Conservation (phyloP, 2,113 vertebrate genomes). For the Engystomops pustulosus region DNA sequence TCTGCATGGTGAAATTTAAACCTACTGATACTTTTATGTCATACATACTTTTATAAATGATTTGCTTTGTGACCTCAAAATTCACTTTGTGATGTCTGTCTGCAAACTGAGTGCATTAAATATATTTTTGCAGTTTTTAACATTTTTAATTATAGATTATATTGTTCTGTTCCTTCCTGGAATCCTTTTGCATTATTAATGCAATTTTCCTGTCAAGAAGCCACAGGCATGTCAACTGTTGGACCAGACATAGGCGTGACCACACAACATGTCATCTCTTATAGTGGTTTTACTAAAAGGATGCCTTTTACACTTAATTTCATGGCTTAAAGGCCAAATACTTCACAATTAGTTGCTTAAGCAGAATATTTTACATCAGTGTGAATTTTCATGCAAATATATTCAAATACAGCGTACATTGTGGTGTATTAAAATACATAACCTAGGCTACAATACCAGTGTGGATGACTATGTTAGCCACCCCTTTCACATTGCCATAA, state of each 20-base stretch:
- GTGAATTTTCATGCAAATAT: not conserved
- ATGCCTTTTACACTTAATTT: conserved; percentile 1
- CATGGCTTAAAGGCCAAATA: not conserved
- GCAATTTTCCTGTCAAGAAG: conserved; percentile 45
- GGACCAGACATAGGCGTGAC: conserved; percentile 15
- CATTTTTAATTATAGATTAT: conserved; percentile 53
- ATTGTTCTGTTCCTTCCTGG: conserved; percentile 44
- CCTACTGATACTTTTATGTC: not conserved
- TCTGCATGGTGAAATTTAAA: not conserved
- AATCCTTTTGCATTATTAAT: conserved; percentile 48
- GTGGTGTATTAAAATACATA: not conserved
- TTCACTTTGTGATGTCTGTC: conserved; percentile 22
- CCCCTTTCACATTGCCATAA: too few species aligned
- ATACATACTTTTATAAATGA: conserved; percentile 9
- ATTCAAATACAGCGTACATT: too few species aligned
- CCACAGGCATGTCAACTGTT: conserved; percentile 35
- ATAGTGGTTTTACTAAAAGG: conserved; percentile 16
- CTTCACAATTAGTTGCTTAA: not conserved
- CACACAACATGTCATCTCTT: not conserved
- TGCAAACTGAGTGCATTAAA: conserved; percentile 36
- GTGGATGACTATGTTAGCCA: too few species aligned
- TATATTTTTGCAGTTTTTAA: conserved; percentile 42
- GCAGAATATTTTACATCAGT: not conserved
- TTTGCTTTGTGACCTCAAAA: conserved; percentile 42
- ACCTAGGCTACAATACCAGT: too few species aligned